Evolutionary conservation across 2,113 vertebrate species (phyloP).

Genomic region (Lampris incognitus): DNA sequence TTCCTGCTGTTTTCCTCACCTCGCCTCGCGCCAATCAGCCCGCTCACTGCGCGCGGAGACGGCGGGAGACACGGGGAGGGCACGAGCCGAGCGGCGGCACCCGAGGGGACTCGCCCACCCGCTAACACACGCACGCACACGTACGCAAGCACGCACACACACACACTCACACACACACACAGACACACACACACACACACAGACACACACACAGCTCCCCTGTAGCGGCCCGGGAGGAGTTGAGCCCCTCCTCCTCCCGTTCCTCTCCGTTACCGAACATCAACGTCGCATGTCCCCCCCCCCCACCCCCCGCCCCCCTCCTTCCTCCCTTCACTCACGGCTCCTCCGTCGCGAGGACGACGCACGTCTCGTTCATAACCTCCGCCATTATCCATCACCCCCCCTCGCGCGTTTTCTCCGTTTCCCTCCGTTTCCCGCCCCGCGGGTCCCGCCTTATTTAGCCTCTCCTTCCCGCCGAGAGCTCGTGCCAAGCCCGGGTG

Average conservation of each 20-base stretch:
- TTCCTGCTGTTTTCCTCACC: slow-evolving; percentile 80
- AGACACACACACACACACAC: slow-evolving; percentile 41
- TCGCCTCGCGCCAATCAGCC: slow-evolving; percentile 78
- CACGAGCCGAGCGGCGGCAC: slow-evolving; percentile 26
- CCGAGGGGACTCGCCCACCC: slow-evolving; percentile 9
- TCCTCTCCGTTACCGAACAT: slow-evolving; percentile 49
- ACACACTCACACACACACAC: slow-evolving; percentile 48
- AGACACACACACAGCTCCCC: slow-evolving; percentile 27
- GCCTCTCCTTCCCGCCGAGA: slow-evolving; percentile 21
- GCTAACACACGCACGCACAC: slow-evolving; percentile 43
- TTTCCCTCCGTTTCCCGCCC: slow-evolving; percentile 2
- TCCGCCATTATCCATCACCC: slow-evolving; percentile 66
- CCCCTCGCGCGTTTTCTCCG: not conserved
- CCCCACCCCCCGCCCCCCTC: not conserved
- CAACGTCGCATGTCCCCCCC: slow-evolving; percentile 49
- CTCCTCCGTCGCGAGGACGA: slow-evolving; percentile 51
- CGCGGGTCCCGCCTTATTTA: not conserved
- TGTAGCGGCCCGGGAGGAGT: slow-evolving; percentile 61
- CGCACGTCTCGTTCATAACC: slow-evolving; percentile 67
- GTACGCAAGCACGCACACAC: slow-evolving; percentile 75
- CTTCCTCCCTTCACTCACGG: slow-evolving; percentile 6
- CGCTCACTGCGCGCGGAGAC: slow-evolving; percentile 41
- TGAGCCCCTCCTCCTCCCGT: slow-evolving; percentile 62
- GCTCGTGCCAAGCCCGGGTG: slow-evolving; percentile 76
- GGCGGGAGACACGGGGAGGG: slow-evolving; percentile 59